Percentiles rank a stretch among this genome's conserved stretches.
Conservation (phyloP, 2,888 invertebrate genomes). For the Agrotis segetum region DNA sequence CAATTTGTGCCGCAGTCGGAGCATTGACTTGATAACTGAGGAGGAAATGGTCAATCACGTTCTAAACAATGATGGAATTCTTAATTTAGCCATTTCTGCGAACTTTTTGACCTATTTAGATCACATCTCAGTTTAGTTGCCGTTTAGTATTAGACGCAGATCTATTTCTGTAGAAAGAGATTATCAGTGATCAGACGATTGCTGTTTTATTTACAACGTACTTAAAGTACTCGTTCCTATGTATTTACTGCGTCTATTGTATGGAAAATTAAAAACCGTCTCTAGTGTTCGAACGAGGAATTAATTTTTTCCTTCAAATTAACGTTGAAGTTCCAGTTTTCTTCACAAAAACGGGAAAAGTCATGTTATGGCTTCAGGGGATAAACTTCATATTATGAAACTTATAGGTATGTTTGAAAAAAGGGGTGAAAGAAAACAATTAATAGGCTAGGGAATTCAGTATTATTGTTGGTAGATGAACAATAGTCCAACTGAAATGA, state of each 20-base stretch:
- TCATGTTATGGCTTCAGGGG: no score
- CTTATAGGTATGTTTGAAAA: not conserved
- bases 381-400: not conserved
- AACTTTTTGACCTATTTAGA: conserved; percentile 11
- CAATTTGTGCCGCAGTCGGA: conserved; percentile 30
- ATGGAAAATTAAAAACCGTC: no score
- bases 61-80: conserved; percentile 21
- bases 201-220: no score
- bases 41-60: conserved; percentile 54
- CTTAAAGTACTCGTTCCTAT: no score
- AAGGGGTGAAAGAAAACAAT: not conserved
- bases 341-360: no score
- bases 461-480: not conserved
- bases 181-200: no score
- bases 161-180: not conserved
- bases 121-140: not conserved
- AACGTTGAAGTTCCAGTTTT: no score
- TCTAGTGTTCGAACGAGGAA: no score
- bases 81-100: conserved; percentile 22
- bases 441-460: not conserved
- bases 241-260: no score
- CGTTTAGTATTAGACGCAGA: not conserved
- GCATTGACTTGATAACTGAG: conserved; percentile 36
- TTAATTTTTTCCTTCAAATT: no score
- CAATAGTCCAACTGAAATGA: not conserved